These are phyloP conservation scores for Stenotaenia linearis DNA, from an alignment of 2,888 invertebrate genomes.

Conservation along the genomic window DNA sequence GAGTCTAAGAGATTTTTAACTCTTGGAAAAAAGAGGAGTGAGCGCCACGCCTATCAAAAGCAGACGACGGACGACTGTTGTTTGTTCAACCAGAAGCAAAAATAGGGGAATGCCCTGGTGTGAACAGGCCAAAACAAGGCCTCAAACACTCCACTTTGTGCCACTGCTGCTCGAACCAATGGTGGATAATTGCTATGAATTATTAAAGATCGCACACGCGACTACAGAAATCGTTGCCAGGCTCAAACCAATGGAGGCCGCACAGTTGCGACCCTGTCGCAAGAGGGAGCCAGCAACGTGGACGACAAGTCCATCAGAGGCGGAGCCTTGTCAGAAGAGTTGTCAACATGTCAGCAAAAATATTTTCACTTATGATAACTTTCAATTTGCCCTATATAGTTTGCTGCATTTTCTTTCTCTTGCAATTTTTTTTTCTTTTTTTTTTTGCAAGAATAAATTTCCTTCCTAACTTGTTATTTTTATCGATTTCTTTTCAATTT, in stretches of 20 bases:
- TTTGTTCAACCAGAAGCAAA: background rate
- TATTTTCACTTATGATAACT: background rate
- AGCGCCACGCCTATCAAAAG: conserved; percentile 12
- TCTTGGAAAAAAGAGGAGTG: background rate
- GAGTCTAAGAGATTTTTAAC: background rate
- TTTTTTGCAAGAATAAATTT: no score
- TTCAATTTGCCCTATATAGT: background rate
- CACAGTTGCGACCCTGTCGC: background rate
- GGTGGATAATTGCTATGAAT: conserved; percentile 15
- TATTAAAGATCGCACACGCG: conserved; percentile 15
- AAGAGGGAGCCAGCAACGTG: background rate
- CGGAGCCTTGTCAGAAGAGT: background rate
- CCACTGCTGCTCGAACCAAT: conserved; percentile 1
- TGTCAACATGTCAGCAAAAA: conserved; percentile 7
- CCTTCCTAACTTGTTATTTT: background rate
- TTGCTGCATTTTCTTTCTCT: background rate
- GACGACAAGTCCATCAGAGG: conserved; percentile 1
- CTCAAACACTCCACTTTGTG: conserved; percentile 14
- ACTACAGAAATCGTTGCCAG: conserved; percentile 13
- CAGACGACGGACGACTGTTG: conserved; percentile 8
- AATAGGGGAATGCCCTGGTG: conserved; percentile 8
- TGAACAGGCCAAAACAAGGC: conserved; percentile 7
- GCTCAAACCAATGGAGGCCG: background rate
- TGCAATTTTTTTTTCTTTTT: background rate
- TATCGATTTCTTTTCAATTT: conserved; percentile 9